Base-by-base conservation (phyloP, 2,888 invertebrate genomes). In the Monochamus alternatus region DNA sequence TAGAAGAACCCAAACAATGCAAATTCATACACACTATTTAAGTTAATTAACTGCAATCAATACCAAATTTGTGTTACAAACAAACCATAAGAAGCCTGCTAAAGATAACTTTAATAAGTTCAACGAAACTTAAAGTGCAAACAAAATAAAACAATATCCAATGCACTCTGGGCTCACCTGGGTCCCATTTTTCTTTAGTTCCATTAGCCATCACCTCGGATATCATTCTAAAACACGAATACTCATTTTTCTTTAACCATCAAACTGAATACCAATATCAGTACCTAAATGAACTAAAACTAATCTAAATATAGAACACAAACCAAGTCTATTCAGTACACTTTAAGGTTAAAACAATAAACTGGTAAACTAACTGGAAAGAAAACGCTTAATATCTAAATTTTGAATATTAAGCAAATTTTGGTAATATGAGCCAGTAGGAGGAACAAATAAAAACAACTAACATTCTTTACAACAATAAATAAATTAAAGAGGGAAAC, bases 181-280 rank as follows among this genome's bases (percentile, higher is more conserved):
- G 91, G 88, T 92, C 92, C 91, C 91, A 91, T 86, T 91, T 91
- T 82, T 90, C 89, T 83, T 87, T 86, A 52, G 87, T 85, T 80
- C 88, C 88, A 89, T 91, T 91, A 80, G 91, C 91, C 91, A 92
- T 92, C 86, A 91, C 89, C 87, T 90, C 90, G 85, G 91, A 90
- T 88, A 91, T 91, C 91, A 91, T 91, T 89, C 89, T 91, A 84
- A 74, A 84, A 86, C 80, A 72, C 31, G 63, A 70, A 62, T 62
- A 69, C 51, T 69, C 75, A 70, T 69, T 44, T 74, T 68, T 52
- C 47, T 51, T 52, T 38, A n/a, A 58, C 38, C 32, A 55, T 31
- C 14, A 32, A 60, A 43, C 22, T 14, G 5, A 32, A 12, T 22
- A 63, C 68, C 66, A 51, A 65, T 64, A 31, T 51, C 8, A 32